Percentiles rank a stretch among this genome's conserved stretches.
Evolutionary conservation across 2,113 vertebrate genomes (phyloP).

Genomic region (Actenoides lindsayi): DNA sequence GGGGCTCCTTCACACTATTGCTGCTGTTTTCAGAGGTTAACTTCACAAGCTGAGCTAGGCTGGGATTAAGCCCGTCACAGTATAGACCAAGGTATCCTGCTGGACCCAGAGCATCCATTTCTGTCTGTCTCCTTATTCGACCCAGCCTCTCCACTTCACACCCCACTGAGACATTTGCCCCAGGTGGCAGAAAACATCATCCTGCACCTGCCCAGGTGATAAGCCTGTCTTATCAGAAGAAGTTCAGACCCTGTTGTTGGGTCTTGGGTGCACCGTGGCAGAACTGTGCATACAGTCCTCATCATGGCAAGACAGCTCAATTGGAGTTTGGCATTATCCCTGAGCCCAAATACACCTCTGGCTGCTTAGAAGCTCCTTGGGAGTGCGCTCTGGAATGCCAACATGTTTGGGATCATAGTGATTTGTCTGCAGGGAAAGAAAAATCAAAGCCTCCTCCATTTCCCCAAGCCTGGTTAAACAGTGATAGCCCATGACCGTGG

Average conservation of each 20-base stretch:
- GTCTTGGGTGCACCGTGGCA: background rate
- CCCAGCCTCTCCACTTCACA: background rate
- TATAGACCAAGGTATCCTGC: background rate
- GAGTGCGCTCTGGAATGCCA: background rate
- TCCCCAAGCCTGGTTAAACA: background rate
- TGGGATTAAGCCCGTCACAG: background rate
- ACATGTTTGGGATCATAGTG: background rate
- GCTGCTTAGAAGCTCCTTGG: background rate
- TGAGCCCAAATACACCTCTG: background rate
- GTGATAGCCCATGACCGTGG: no score
- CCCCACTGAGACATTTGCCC: background rate
- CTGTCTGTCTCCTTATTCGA: background rate
- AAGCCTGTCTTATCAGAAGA: background rate
- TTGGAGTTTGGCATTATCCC: background rate
- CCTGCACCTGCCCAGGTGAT: background rate
- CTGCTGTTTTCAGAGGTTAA: background rate
- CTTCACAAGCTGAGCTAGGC: background rate
- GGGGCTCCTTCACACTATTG: background rate
- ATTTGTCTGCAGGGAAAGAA: background rate
- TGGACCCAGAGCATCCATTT: background rate
- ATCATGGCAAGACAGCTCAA: background rate
- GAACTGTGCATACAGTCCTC: background rate
- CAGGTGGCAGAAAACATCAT: background rate
- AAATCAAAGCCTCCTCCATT: background rate
- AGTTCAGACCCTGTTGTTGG: no score